Base-by-base conservation (phyloP, 2,888 invertebrate species). In the Steinernema carpocapsae region DNA sequence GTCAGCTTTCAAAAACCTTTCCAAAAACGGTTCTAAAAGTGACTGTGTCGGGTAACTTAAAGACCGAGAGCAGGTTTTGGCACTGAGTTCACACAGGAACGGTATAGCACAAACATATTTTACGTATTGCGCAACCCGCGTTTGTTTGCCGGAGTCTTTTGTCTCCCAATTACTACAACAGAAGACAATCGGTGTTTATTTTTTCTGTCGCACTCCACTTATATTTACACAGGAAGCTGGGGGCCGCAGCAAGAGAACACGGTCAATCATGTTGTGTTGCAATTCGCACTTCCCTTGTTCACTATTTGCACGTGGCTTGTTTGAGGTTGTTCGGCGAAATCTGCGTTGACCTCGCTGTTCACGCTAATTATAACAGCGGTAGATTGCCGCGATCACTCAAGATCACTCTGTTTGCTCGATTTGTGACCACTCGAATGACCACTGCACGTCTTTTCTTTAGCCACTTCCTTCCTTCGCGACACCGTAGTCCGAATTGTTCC, bases 401-500 rank as follows among this genome's bases (percentile, higher is more conserved):
- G 64, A 64, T 64, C 37, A 37, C 37, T 37, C 6, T 64, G 64
- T 64, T 64, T 64, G 64, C 64, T 64, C 64, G 26, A 37, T 64
- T 64, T 64, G 64, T 32, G 64, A 6, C 64, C 64, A 64, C 64
- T 64, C 32, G 64, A 64, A 64, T 64, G 64, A 12, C 32, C 17
- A 6, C 29, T 17, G 64, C 29, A 64, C 32, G 37, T 64, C 64
- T 64, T 64, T 64, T 17, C 26, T 56, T 29, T 32, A 26, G n/a
- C 17, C 26, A 32, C n/a, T 32, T 64, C 29, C 64, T 29, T 32
- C 29, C 64, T 32, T 26, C 4, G 32, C 17, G 64, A 17, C 64
- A 64, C 64, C 64, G 64, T 64, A 64, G 64, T 32, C 64, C 1
- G 22, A 64, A 64, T 64, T 64, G 64, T 26, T 64, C 64, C 12